These are phyloP conservation scores for Podarcis cretensis DNA, from an alignment of 2,113 vertebrate species.

Conservation along the genomic window DNA sequence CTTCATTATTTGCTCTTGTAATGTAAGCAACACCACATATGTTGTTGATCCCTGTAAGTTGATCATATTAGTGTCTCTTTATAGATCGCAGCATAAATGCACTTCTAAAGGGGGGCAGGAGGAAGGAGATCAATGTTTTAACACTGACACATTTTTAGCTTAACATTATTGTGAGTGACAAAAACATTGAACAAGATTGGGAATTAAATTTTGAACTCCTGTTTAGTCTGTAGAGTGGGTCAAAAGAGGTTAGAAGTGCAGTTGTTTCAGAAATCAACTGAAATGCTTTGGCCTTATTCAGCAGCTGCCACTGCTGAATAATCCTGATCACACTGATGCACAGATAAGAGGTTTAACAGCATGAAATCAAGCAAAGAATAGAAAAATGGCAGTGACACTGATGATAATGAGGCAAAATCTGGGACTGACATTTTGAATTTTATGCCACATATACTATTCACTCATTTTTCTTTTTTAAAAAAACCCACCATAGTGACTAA, in stretches of 20 bases:
- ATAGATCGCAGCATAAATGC: background rate
- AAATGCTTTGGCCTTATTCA: background rate
- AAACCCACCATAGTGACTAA: background rate
- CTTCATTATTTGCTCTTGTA: background rate
- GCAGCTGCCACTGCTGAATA: conserved; percentile 20
- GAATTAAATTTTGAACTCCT: background rate
- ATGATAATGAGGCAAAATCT: background rate
- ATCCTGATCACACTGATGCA: conserved; percentile 11
- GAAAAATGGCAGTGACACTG: background rate
- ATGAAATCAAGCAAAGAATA: background rate
- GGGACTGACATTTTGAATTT: background rate
- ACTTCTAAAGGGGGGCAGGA: background rate
- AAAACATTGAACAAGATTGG: background rate
- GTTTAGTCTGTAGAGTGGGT: background rate
- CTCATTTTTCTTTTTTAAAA: background rate
- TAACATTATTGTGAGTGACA: background rate
- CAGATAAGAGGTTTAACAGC: background rate
- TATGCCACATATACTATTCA: accelerated
- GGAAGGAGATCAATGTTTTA: background rate
- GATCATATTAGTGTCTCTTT: background rate
- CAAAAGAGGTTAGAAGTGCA: background rate
- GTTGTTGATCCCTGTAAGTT: conserved; percentile 9
- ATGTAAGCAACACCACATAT: conserved; percentile 3
- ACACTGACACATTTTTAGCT: background rate
- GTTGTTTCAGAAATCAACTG: background rate